phyloP scores from a whole-genome alignment of 2,113 vertebrate species.

The Cochlearius cochlearius region DNA sequence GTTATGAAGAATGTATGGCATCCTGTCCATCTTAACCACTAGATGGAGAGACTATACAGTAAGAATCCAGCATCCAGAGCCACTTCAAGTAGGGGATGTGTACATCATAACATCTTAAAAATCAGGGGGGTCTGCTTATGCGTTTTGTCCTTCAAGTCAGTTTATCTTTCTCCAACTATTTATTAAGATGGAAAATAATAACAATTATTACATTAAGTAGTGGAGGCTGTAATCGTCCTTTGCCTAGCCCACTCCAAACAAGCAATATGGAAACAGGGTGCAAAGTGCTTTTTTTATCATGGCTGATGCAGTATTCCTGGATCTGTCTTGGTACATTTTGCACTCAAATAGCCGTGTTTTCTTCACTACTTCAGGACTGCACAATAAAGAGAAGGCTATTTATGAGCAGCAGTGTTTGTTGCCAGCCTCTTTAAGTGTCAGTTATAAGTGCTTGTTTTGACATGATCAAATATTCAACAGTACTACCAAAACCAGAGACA shows the following conservation, averaged over 20 bases:
- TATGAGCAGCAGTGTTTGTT: neutral
- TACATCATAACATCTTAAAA: neutral
- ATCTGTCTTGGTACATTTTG: neutral
- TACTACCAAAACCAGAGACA: neutral
- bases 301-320: neutral
- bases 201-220: neutral
- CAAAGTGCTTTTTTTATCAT: neutral
- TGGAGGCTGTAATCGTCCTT: neutral
- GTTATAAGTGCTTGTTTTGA: conserved; percentile 12
- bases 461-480: neutral
- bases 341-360: neutral
- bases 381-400: neutral
- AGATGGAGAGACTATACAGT: neutral
- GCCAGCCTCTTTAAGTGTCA: neutral
- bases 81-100: neutral
- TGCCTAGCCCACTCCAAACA: neutral
- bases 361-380: neutral
- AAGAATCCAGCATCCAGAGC: neutral
- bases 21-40: neutral
- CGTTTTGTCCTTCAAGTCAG: neutral
- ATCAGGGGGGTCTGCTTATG: neutral
- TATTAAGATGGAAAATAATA: neutral
- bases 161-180: neutral
- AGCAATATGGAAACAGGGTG: neutral
- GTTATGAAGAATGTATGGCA: neutral